phyloP scores from a whole-genome alignment of 2,888 invertebrate species.

The Lepidochrysops patricia region DNA sequence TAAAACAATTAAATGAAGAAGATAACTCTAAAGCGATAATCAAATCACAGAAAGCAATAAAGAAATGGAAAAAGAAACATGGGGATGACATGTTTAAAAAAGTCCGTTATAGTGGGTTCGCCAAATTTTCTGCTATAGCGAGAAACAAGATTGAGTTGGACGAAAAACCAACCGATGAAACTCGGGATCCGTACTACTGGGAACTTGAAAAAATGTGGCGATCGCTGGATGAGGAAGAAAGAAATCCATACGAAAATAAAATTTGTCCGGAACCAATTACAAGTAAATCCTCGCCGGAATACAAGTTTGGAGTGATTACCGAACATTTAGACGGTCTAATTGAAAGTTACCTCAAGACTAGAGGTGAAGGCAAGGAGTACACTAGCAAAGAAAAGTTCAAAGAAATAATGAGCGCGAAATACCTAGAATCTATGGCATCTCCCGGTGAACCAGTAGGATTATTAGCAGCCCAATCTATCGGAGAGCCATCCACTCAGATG shows the following conservation, averaged over 20 bases:
- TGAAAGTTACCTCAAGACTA: conserved; percentile 70
- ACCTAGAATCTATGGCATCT: conserved; percentile 82
- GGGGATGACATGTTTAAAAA: conserved; percentile 58
- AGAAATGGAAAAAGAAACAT: conserved; percentile 77
- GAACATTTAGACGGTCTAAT: conserved; percentile 85
- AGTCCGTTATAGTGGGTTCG: conserved; percentile 71
- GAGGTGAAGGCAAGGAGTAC: conserved; percentile 41
- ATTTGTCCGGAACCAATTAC: conserved; percentile 84
- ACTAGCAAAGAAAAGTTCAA: conserved; percentile 71
- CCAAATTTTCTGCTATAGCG: conserved; percentile 72
- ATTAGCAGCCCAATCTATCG: conserved; percentile 97
- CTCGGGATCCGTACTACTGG: conserved; percentile 75
- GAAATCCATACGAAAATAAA: conserved; percentile 66
- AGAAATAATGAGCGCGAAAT: conserved; percentile 84
- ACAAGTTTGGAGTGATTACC: conserved; percentile 86
- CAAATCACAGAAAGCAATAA: conserved; percentile 74
- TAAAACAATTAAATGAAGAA: conserved; percentile 75
- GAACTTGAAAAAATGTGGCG: conserved; percentile 81
- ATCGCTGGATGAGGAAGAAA: conserved; percentile 74
- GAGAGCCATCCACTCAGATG: conserved; percentile 99
- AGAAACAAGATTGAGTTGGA: conserved; percentile 61
- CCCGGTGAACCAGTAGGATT: conserved; percentile 98
- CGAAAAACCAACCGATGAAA: conserved; percentile 62
- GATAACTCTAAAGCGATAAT: conserved; percentile 63
- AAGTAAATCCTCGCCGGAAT: conserved; percentile 80